A percentile compares a stretch with the other conserved stretches of the same genome.
Evolutionary conservation across 2,797 vertebrate species (phyloP).

Genomic region (Malurus splendens): DNA sequence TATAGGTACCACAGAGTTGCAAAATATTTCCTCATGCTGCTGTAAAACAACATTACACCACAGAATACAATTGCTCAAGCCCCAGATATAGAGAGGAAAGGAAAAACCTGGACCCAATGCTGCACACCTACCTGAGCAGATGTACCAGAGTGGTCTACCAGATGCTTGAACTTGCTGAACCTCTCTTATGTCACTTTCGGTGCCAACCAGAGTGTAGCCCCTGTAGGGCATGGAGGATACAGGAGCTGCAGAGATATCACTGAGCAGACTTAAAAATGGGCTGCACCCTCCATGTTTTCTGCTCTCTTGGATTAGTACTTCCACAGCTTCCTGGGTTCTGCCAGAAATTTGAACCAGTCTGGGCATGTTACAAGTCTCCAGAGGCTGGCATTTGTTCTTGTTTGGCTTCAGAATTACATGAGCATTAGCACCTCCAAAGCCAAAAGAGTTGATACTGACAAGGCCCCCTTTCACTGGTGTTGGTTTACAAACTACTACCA

Average conservation of each 20-base stretch:
- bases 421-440: constrained; percentile 94
- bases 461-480: constrained; percentile 81
- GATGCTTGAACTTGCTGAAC: constrained; percentile 74
- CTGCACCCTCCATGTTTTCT: constrained; percentile 64
- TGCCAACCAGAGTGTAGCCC: constrained; percentile 82
- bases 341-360: constrained; percentile 84
- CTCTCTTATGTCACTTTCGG: constrained; percentile 70
- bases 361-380: constrained; percentile 28
- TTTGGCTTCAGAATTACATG: constrained; percentile 87
- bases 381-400: background rate
- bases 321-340: constrained; percentile 83
- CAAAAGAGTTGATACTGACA: constrained; percentile 91
- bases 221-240: constrained; percentile 82
- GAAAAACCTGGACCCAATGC: background rate
- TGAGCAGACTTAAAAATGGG: constrained; percentile 82
- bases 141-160: constrained; percentile 86
- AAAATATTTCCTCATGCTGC: background rate
- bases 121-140: constrained; percentile 87
- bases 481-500: constrained; percentile 83
- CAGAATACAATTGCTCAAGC: background rate
- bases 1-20: background rate
- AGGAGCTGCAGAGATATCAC: constrained; percentile 75
- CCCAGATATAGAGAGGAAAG: background rate
- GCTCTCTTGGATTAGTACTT: constrained; percentile 74
- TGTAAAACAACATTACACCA: background rate